Evolutionary conservation across 2,113 vertebrate species (phyloP).

Genomic region (Pyrgilauda ruficollis): DNA sequence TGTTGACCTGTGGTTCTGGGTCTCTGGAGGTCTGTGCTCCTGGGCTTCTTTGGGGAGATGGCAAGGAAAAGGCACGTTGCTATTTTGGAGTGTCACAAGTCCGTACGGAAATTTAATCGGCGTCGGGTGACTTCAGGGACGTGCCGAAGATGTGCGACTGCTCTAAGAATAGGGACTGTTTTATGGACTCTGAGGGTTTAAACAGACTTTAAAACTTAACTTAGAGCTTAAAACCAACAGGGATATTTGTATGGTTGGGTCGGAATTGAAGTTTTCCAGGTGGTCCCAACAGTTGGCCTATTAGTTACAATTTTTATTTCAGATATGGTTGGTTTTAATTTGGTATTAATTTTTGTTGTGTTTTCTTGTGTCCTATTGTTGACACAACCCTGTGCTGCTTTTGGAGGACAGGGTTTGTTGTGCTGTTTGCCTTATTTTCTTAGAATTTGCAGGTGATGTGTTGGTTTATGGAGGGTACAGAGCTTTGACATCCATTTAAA

Average conservation of each 20-base stretch:
- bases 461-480: not conserved
- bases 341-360: not conserved
- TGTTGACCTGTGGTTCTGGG: not conserved
- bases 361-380: not conserved
- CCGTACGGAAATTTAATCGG: not conserved
- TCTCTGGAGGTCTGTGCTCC: not conserved
- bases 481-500: not conserved
- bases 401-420: not conserved
- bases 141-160: not conserved
- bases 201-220: not conserved
- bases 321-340: not conserved
- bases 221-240: not conserved
- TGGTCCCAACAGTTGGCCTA: not conserved
- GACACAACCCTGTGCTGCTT: not conserved
- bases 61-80: not conserved
- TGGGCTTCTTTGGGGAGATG: not conserved
- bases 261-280: not conserved
- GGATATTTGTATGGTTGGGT: not conserved
- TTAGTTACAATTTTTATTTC: not conserved
- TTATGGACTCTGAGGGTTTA: not conserved
- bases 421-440: not conserved
- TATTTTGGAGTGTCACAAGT: slow-evolving; percentile 7
- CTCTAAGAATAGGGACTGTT: not conserved
- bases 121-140: not conserved
- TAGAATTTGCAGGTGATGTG: not conserved